Evolutionary conservation across 2,113 vertebrate genomes (phyloP).

Genomic region (Grus americana): DNA sequence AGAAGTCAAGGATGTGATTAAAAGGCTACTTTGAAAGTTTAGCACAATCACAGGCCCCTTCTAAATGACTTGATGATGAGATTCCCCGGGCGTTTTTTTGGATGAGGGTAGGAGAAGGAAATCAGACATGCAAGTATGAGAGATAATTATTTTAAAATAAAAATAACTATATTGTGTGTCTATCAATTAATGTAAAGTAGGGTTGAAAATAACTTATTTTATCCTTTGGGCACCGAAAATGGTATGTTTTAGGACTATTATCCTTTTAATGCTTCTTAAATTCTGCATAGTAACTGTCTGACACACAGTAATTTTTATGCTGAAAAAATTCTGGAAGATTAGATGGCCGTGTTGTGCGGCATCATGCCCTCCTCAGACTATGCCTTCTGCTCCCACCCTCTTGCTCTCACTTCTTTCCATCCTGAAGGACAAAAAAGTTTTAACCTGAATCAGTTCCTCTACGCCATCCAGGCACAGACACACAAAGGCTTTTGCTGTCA

Average conservation of each 20-base stretch:
- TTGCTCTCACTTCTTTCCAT: background rate
- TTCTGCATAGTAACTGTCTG: background rate
- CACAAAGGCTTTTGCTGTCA: background rate
- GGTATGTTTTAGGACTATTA: background rate
- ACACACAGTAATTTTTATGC: background rate
- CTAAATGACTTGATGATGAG: background rate
- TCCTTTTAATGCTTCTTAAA: background rate
- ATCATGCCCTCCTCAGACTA: background rate
- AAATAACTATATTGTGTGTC: background rate
- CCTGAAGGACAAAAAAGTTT: background rate
- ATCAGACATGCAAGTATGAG: background rate
- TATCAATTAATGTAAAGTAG: background rate
- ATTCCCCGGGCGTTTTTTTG: background rate
- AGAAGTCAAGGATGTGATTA: background rate
- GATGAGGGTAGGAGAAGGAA: background rate
- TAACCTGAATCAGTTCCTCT: too few relatives aligned
- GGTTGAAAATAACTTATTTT: background rate
- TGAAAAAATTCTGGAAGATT: background rate
- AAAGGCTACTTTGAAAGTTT: background rate
- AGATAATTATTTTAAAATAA: background rate
- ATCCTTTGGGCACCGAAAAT: background rate
- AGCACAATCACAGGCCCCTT: background rate
- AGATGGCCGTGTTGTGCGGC: background rate
- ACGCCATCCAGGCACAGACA: background rate
- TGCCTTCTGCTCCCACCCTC: background rate